Conservation (phyloP, 1,140 invertebrate species). For the Heterodera schachtii region DNA sequence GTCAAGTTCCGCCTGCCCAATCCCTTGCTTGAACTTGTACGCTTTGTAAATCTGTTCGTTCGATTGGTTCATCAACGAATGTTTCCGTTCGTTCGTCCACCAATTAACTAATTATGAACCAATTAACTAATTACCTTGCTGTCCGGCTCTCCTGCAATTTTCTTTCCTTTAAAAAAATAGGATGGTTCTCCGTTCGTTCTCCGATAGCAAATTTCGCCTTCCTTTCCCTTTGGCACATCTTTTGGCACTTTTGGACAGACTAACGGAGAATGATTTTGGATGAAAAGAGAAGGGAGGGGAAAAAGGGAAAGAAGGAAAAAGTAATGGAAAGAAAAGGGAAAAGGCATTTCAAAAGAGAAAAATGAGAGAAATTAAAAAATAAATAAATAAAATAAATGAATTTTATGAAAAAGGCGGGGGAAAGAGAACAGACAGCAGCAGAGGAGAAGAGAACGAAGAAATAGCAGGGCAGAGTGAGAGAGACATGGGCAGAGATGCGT, state of each 20-base stretch:
- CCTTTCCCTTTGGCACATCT: not conserved
- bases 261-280: not conserved
- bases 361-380: too few relatives aligned
- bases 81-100: too few relatives aligned
- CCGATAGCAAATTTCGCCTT: not conserved
- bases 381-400: not conserved
- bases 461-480: too few relatives aligned
- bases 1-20: not conserved
- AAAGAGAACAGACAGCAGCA: not conserved
- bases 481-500: too few relatives aligned
- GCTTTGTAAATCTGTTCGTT: not conserved
- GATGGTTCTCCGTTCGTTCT: not conserved
- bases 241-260: not conserved
- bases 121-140: not conserved
- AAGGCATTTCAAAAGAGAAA: not conserved
- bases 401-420: too few relatives aligned
- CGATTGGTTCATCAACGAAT: too few relatives aligned
- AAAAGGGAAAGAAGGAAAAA: not conserved
- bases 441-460: too few relatives aligned
- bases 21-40: not conserved
- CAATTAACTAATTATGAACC: too few relatives aligned
- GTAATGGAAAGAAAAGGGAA: not conserved
- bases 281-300: not conserved
- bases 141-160: conserved; percentile 4
- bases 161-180: not conserved